Conservation (phyloP, 2,888 invertebrate species). For the Calameuta idolon region DNA sequence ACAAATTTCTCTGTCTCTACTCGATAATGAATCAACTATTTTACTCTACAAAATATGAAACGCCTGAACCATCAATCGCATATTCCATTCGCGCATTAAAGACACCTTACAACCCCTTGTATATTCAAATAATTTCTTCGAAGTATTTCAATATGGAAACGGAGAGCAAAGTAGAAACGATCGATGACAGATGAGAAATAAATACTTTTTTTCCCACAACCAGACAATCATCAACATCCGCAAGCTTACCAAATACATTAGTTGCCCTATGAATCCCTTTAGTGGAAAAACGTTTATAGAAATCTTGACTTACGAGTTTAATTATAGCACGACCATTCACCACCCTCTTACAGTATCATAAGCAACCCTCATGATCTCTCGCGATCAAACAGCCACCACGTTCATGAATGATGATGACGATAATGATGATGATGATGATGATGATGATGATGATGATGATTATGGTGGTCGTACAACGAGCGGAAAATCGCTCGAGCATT, state of each 20-base stretch:
- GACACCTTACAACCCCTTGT: too few relatives aligned
- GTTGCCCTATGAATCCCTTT: neutral
- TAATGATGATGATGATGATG: neutral
- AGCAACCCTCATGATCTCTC: neutral
- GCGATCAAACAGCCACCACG: neutral
- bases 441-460: neutral
- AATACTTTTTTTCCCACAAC: neutral
- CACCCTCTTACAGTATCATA: neutral
- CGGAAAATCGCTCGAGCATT: neutral
- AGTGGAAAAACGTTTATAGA: slow-evolving; percentile 2
- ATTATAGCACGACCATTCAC: slow-evolving; percentile 26
- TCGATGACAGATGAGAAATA: neutral
- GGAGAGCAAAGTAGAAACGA: neutral
- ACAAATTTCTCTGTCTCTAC: neutral
- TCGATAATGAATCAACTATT: too few relatives aligned
- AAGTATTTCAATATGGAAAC: neutral
- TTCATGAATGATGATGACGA: neutral
- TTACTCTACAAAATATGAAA: too few relatives aligned
- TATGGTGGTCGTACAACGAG: neutral
- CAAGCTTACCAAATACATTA: neutral
- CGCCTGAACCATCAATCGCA: too few relatives aligned
- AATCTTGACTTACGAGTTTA: slow-evolving; percentile 33
- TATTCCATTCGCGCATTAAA: too few relatives aligned
- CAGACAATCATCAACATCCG: neutral
- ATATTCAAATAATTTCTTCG: neutral